Evolutionary conservation across 2,888 invertebrate species (phyloP), one percentile per base, ranked within the genome.

Genomic region (Ptilodon capucinus): DNA sequence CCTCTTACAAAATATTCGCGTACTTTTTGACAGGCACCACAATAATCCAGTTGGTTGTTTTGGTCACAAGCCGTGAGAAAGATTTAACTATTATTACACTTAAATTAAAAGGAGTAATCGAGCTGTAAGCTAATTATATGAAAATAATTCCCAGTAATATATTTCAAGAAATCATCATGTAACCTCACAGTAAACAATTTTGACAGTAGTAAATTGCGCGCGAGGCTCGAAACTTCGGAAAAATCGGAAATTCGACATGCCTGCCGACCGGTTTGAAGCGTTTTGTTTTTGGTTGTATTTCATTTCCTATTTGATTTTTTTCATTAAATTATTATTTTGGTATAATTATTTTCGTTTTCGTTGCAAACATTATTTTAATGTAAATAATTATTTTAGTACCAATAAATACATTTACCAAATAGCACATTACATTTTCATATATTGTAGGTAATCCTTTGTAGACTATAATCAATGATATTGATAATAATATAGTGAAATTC

Each of bases 171-270:
- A 57, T 50, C 51, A 42, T 59, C 60, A 66, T 66, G 58, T 84
- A 86, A 85, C 86, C 84, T 86, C 78, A 76, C 80, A 74, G 79
- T 83, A 86, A 87, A 87, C 86, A 85, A 84, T 73, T 82, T 83
- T 87, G 88, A 89, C 83, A 82, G 76, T 40, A 64, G 60, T 61
- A 75, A 82, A 83, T 82, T 86, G 86, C 86, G 87, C 86, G 87
- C 85, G 81, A 82, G 77, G 74, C 66, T 64, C 65, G 64, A 68
- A 63, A 52, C 54, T 60, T 43, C 50, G 2, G 32, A 68, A 63
- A 52, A 52, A 57, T 43, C 50, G 2, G 32, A 48, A 53, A 49
- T 46, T 48, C 32, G 40, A 47, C 47, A 47, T 51, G 47, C 40
- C 35, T n/a, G n/a, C n/a, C n/a, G n/a, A 45, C 39, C 28, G 28